Percentiles rank a stretch among this genome's conserved stretches.
These are phyloP conservation scores for Stegana nigrithorax DNA, from an alignment of 2,888 invertebrate species.

Conservation along the genomic window DNA sequence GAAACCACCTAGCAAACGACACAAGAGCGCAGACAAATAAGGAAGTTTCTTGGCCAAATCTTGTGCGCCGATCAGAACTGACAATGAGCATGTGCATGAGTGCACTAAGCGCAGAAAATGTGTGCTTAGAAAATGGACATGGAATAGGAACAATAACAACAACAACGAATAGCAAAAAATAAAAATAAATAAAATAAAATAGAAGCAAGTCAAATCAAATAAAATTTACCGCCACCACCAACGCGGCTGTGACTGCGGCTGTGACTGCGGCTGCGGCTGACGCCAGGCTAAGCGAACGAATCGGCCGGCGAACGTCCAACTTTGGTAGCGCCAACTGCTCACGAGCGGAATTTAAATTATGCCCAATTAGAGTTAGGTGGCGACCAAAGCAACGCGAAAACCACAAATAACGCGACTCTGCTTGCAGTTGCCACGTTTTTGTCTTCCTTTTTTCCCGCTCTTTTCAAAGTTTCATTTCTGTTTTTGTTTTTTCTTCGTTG, in stretches of 20 bases:
- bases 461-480: too few relatives aligned
- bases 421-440: too few relatives aligned
- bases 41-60: slow-evolving; percentile 47
- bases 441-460: too few relatives aligned
- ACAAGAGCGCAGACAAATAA: slow-evolving; percentile 39
- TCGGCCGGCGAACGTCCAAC: slow-evolving; percentile 33
- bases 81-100: slow-evolving; percentile 12
- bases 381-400: slow-evolving; percentile 27
- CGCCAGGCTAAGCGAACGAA: not conserved
- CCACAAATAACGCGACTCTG: too few relatives aligned
- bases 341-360: slow-evolving; percentile 67
- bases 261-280: too few relatives aligned
- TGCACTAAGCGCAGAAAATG: too few relatives aligned
- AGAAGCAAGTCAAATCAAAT: slow-evolving; percentile 55
- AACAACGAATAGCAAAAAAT: not conserved
- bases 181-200: slow-evolving; percentile 3
- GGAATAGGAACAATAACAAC: too few relatives aligned
- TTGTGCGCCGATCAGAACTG: slow-evolving; percentile 26
- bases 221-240: slow-evolving; percentile 51
- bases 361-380: slow-evolving; percentile 64
- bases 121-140: not conserved
- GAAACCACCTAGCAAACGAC: not conserved
- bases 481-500: too few relatives aligned
- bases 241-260: too few relatives aligned
- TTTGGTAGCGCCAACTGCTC: slow-evolving; percentile 64